These are phyloP conservation scores for Vollenhovia emeryi DNA, from an alignment of 1,140 invertebrate genomes.

Conservation along the genomic window DNA sequence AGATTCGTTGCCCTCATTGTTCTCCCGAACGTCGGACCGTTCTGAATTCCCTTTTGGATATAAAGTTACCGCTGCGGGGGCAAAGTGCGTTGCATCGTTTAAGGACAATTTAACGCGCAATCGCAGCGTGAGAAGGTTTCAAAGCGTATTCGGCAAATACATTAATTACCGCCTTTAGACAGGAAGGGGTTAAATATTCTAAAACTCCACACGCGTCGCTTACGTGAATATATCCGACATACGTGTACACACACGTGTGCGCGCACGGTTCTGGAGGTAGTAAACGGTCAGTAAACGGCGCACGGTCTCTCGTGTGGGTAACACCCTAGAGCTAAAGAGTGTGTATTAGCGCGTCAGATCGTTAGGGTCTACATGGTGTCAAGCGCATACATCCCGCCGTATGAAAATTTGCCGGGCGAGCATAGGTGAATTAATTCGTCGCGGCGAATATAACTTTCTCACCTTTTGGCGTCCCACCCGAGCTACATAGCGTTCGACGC, in stretches of 20 bases:
- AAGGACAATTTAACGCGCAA: slow-evolving; percentile 16
- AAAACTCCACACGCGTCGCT: slow-evolving; percentile 32
- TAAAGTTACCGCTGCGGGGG: neutral
- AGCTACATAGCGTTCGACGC: slow-evolving; percentile 8
- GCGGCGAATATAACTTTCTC: slow-evolving; percentile 67
- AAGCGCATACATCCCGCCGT: slow-evolving; percentile 60
- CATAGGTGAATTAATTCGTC: slow-evolving; percentile 66
- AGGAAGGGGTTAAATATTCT: slow-evolving; percentile 36
- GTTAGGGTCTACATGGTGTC: slow-evolving; percentile 70
- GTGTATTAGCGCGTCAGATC: slow-evolving; percentile 69
- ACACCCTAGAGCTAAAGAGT: slow-evolving; percentile 66
- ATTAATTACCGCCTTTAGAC: slow-evolving; percentile 36
- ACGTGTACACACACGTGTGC: too few species aligned
- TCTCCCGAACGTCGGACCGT: neutral
- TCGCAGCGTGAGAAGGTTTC: slow-evolving; percentile 6
- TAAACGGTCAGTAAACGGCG: slow-evolving; percentile 33
- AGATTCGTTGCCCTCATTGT: neutral
- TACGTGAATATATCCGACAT: neutral
- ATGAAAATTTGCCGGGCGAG: slow-evolving; percentile 67
- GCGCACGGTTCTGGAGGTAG: slow-evolving; percentile 10
- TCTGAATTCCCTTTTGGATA: neutral
- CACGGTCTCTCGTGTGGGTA: slow-evolving; percentile 19
- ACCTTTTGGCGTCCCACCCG: slow-evolving; percentile 33
- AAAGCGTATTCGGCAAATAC: slow-evolving; percentile 35
- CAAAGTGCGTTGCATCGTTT: neutral